Base-by-base conservation (phyloP, 2,888 invertebrate species). In the Drosophila ustulata region DNA sequence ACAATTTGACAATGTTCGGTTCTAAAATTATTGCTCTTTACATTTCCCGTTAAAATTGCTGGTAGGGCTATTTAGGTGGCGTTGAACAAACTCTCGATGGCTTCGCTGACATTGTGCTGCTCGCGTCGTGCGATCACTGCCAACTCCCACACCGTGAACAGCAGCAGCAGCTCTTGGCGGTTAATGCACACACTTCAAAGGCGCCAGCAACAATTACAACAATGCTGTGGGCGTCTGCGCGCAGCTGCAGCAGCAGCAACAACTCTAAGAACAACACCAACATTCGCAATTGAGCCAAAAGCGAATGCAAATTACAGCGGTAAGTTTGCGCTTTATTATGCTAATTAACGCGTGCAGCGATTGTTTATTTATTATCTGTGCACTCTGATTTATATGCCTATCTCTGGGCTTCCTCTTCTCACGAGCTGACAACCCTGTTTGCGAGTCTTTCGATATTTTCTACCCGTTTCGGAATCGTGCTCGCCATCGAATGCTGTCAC, bases 111-210 rank as follows among this genome's bases (percentile, higher is more conserved):
- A 80, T 86, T 88, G 88, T 63, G 75, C 67, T 78, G 70, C 66
- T 71, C 75, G 63, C 78, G 75, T 66, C 72, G 82, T 75, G 81
- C 85, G 77, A 49, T 75, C 55, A 34, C 76, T 72, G 72, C 68
- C 59, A 66, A 69, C 82, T 73, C 84, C 78, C 68, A 72, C 85
- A 68, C 34, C 32, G 18, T 18, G 18, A 18, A 32, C 32, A 32
- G 3, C 32, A n/a, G n/a, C 65, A 76, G 69, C 51, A 43, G 13
- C 52, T 23, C 18, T 57, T 72, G 85, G 82, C 86, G 88, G 88
- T 62, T 64, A 39, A 61, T 71, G 71, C 79, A 79, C 61, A 71
- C 77, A 79, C 78, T 85, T 85, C 89, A 89, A 84, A 81, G 89
- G 85, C 85, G 88, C 85, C 88, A 88, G 75, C 79, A 71, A 69